A percentile compares a stretch with the other conserved stretches of the same genome.
Evolutionary conservation across 1,140 invertebrate species (phyloP).

Genomic region (Gyrodactylus bullatarudis): DNA sequence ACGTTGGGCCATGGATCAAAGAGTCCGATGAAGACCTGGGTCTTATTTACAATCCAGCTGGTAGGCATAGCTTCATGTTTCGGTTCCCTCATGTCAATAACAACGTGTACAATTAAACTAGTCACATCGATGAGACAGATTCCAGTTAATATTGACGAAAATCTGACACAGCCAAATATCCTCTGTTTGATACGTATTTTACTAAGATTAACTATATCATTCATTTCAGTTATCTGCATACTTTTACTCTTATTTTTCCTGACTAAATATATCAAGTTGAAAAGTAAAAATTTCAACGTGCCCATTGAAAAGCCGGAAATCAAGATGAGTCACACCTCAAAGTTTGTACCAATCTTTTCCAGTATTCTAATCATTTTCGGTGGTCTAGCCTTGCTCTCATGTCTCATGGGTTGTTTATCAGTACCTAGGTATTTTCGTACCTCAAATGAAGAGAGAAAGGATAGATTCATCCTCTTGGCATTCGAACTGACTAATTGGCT

Average conservation of each 20-base stretch:
- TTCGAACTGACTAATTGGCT: not conserved
- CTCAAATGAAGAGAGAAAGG: not conserved
- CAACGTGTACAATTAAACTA: not conserved
- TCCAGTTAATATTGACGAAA: not conserved
- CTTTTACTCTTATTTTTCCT: not conserved
- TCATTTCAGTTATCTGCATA: not conserved
- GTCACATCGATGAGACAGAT: not conserved
- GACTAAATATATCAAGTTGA: not conserved
- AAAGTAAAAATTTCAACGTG: not conserved
- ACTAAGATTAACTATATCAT: not conserved
- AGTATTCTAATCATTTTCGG: not conserved
- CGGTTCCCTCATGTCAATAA: not conserved
- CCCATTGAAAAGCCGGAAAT: not conserved
- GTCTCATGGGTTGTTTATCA: not conserved
- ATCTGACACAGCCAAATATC: not conserved
- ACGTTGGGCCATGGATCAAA: not conserved
- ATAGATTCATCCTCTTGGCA: not conserved
- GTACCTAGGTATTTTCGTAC: not conserved
- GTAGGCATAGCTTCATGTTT: not conserved
- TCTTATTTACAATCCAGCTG: not conserved
- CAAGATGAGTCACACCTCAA: not conserved
- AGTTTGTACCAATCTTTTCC: not conserved
- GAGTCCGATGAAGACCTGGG: not conserved
- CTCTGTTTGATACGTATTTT: not conserved
- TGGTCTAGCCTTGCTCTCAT: not conserved